These are phyloP conservation scores for Montipora sp. DNA, from an alignment of 64 coral and sea anemone genomes.

Conservation along the genomic window DNA sequence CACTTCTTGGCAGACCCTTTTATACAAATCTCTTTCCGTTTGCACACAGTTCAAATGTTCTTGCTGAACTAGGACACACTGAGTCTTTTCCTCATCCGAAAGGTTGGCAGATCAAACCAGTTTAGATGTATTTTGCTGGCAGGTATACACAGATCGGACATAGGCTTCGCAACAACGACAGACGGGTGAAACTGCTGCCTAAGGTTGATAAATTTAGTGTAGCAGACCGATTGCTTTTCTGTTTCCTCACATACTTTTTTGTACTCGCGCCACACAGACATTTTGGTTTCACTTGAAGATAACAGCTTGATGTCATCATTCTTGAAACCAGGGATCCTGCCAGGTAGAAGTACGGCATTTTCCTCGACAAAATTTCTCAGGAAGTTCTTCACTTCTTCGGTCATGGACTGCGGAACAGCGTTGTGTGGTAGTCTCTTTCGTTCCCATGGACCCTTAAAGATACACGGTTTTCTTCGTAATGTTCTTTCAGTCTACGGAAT, in stretches of 20 bases:
- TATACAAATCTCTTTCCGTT: not conserved
- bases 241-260: conserved; percentile 1
- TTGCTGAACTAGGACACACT: conserved; percentile 45
- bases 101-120: not conserved
- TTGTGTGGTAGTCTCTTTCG: too few relatives aligned
- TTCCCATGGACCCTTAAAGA: too few relatives aligned
- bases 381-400: too few relatives aligned
- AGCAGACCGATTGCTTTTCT: conserved; percentile 25
- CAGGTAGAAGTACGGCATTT: too few relatives aligned
- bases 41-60: conserved; percentile 17
- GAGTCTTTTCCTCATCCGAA: not conserved
- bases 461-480: too few relatives aligned
- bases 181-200: not conserved
- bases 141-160: conserved; percentile 27
- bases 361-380: too few relatives aligned
- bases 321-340: too few relatives aligned
- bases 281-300: conserved; percentile 17
- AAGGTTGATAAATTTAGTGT: conserved; percentile 26
- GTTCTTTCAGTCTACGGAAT: too few relatives aligned
- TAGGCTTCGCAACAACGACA: not conserved
- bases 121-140: conserved; percentile 61
- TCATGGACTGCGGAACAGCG: too few relatives aligned
- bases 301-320: too few relatives aligned
- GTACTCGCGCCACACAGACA: not conserved
- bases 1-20: conserved; percentile 34